A percentile compares a stretch with the other conserved stretches of the same genome.
phyloP scores from a whole-genome alignment of 2,888 invertebrate species.

The Caenorhabditis parvicauda region DNA sequence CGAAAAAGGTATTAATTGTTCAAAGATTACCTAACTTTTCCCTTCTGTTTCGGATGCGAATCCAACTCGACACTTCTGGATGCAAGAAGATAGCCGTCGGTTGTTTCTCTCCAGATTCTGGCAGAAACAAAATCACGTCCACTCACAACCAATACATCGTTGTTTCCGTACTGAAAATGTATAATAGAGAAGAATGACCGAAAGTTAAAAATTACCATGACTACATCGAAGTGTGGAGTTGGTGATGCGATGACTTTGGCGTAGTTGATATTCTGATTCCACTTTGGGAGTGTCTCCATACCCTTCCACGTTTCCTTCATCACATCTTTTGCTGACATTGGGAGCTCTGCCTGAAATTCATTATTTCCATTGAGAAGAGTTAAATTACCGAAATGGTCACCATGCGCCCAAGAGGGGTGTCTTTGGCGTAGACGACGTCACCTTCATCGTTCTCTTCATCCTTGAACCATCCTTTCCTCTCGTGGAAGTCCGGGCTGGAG shows the following conservation, averaged over 20 bases:
- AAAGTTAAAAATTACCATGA: slow-evolving; percentile 34
- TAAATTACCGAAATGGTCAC: slow-evolving; percentile 35
- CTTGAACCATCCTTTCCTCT: slow-evolving; percentile 30
- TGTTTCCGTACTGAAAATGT: slow-evolving; percentile 50
- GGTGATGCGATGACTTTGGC: slow-evolving; percentile 39
- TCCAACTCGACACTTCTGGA: slow-evolving; percentile 41
- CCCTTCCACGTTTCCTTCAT: slow-evolving; percentile 41
- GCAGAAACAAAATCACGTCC: slow-evolving; percentile 49
- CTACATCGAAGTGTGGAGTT: slow-evolving; percentile 46
- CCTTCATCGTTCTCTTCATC: slow-evolving; percentile 32
- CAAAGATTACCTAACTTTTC: slow-evolving; percentile 8
- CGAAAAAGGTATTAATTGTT: no score
- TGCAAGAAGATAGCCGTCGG: slow-evolving; percentile 35
- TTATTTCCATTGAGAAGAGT: no score
- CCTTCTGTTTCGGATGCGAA: slow-evolving; percentile 7
- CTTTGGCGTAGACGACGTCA: slow-evolving; percentile 36
- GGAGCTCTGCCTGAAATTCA: slow-evolving; percentile 20
- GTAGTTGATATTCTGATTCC: slow-evolving; percentile 55
- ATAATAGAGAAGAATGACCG: no score
- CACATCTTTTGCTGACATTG: slow-evolving; percentile 21
- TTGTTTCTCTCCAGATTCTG: slow-evolving; percentile 37
- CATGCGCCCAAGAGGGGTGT: slow-evolving; percentile 32
- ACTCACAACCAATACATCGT: slow-evolving; percentile 44
- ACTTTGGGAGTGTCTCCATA: slow-evolving; percentile 39
- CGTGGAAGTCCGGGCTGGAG: slow-evolving; percentile 19